Base-by-base conservation (phyloP, 2,113 vertebrate species). In the Ailuropoda melanoleuca region DNA sequence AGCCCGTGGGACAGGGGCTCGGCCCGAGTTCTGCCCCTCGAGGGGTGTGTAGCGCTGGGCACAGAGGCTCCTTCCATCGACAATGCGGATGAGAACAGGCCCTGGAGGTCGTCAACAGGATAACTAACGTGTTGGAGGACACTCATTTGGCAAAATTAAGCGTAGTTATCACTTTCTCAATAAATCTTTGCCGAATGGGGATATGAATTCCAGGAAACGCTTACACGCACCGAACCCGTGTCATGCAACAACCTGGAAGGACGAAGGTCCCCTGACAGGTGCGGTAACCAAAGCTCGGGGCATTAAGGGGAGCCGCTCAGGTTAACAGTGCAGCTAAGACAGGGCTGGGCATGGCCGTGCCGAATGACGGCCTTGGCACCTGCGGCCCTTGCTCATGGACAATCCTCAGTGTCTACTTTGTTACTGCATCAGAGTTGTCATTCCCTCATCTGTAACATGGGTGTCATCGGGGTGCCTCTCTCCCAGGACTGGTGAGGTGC, bases 231-330 rank as follows among this genome's bases (percentile, higher is more conserved):
- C 4, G 3, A 18, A 1, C 15, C 50, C 37, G 50, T 26, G 64
- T 7, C 50, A 7, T 1, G 1, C 18, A 39, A 12, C 31, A 14
- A 1, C 50, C 29, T 60, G 34, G 14, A 46, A n/a, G 56, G 66
- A 12, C 7, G 26, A 1, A 6, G 1, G 48, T 39, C 53, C 50
- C 43, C 2, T 14, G 1, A 0, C 21, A 1, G 0, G 1, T 2
- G 23, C 9, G 6, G 29, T n/a, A 15, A 1, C 13, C 6, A 10
- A 29, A 3, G 50, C 29, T 24, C 34, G 13, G 56, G 29, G 75
- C 19, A n/a, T 12, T 14, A 1, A 21, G n/a, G 23, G 1, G 8
- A 24, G 17, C 24, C 19, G 15, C 37, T 66, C 39, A 4, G 10
- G 8, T 37, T 13, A 4, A 19, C n/a, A 43, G 75, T 6, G 17